Conservation (phyloP, 2,113 vertebrate species). For the Chauna torquata region DNA sequence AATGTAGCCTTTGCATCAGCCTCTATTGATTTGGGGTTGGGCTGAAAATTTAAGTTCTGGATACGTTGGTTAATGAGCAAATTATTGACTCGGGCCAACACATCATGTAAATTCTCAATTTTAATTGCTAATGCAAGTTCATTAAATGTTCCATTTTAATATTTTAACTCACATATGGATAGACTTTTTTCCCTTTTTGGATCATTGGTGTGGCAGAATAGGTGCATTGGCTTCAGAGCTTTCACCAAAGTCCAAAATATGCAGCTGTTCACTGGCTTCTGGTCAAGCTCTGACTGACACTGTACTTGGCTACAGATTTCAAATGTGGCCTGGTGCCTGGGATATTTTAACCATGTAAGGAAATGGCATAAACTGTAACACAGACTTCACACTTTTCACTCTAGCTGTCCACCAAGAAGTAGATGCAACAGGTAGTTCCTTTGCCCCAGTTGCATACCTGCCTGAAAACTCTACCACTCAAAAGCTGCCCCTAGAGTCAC, state of each 20-base stretch:
- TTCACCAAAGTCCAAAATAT: slow-evolving; percentile 11
- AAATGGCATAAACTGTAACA: not conserved
- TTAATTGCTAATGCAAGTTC: not conserved
- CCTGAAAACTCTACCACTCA: not conserved
- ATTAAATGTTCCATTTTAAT: not conserved
- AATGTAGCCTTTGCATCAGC: not conserved
- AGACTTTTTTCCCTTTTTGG: not conserved
- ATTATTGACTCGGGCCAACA: not conserved
- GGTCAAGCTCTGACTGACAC: slow-evolving; percentile 2
- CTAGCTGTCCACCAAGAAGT: not conserved
- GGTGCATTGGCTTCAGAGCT: not conserved
- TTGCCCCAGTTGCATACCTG: not conserved
- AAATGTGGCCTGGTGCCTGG: not conserved
- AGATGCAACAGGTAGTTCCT: not conserved
- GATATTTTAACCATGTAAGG: not conserved
- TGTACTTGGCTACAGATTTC: not conserved
- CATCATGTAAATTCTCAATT: not conserved
- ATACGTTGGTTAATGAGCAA: not conserved
- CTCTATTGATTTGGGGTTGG: not conserved
- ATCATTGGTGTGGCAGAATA: not conserved
- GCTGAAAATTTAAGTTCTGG: not conserved
- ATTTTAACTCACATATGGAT: not conserved
- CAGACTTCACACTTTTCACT: not conserved
- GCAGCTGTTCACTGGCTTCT: not conserved
- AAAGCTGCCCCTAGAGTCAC: not conserved